Evolutionary conservation across 2,797 vertebrate species (phyloP).

Genomic region (Myotis myotis): DNA sequence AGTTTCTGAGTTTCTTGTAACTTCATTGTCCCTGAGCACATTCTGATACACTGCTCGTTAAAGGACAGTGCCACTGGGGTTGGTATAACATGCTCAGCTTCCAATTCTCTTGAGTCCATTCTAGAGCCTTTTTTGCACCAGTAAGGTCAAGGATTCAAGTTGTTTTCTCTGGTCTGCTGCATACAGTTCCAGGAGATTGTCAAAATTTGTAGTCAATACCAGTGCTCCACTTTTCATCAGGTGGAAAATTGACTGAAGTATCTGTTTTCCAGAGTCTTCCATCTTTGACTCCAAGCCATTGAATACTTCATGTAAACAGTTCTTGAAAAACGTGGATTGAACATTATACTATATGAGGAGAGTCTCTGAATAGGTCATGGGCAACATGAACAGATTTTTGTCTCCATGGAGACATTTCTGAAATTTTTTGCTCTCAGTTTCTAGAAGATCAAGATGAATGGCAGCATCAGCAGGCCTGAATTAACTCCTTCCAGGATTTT

Average conservation of each 20-base stretch:
- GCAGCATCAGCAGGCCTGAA: constrained; percentile 95
- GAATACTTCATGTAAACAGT: constrained; percentile 97
- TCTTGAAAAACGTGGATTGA: constrained; percentile 96
- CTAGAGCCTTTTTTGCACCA: constrained; percentile 95
- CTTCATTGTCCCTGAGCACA: constrained; percentile 95
- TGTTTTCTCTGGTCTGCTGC: constrained; percentile 94
- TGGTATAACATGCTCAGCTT: constrained; percentile 93
- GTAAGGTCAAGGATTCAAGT: constrained; percentile 95
- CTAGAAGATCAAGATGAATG: constrained; percentile 91
- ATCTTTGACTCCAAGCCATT: constrained; percentile 96
- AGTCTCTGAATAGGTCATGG: constrained; percentile 97
- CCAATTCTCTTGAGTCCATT: constrained; percentile 97
- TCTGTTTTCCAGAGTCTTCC: constrained; percentile 95
- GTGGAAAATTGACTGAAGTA: constrained; percentile 94
- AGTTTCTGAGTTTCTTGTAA: constrained; percentile 94
- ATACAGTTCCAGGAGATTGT: constrained; percentile 96
- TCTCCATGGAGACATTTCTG: constrained; percentile 95
- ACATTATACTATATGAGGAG: constrained; percentile 92
- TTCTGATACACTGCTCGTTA: constrained; percentile 97
- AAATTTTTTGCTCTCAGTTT: constrained; percentile 95
- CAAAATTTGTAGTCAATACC: constrained; percentile 96
- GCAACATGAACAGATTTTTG: constrained; percentile 96
- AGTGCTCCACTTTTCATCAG: constrained; percentile 95
- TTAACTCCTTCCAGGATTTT: constrained; percentile 97
- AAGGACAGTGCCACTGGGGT: constrained; percentile 95